phyloP scores from a whole-genome alignment of 2,888 invertebrate species.

The Noctua pronuba region DNA sequence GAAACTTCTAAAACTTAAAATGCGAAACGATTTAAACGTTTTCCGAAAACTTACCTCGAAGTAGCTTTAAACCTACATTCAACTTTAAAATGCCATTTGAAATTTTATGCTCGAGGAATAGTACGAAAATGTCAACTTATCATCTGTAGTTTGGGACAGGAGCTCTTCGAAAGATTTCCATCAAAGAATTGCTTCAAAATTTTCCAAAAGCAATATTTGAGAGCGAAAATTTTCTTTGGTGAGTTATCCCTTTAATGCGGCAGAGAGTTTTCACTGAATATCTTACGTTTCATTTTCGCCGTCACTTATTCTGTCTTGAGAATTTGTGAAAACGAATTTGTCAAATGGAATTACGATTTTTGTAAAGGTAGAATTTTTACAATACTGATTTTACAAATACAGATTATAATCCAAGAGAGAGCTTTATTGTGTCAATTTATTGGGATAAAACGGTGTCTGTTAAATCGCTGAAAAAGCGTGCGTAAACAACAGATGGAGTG shows the following conservation, averaged over 20 bases:
- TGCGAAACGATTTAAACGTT: background rate
- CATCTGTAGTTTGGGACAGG: slow-evolving; percentile 53
- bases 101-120: slow-evolving; percentile 31
- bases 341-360: slow-evolving; percentile 68
- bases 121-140: slow-evolving; percentile 56
- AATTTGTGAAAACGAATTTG: slow-evolving; percentile 68
- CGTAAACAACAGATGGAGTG: slow-evolving; percentile 55
- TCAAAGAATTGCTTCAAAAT: slow-evolving; percentile 73
- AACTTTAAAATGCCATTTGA: slow-evolving; percentile 34
- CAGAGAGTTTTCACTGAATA: slow-evolving; percentile 69
- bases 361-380: slow-evolving; percentile 44
- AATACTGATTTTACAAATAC: slow-evolving; percentile 25
- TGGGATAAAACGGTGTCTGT: slow-evolving; percentile 29
- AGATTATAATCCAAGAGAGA: slow-evolving; percentile 23
- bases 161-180: slow-evolving; percentile 62
- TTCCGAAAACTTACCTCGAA: background rate
- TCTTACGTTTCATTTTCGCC: slow-evolving; percentile 71
- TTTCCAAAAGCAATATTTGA: slow-evolving; percentile 75
- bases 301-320: slow-evolving; percentile 69
- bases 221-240: slow-evolving; percentile 70
- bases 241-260: slow-evolving; percentile 76
- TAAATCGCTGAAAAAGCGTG: slow-evolving; percentile 29
- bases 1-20: slow-evolving; percentile 3
- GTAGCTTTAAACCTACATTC: slow-evolving; percentile 14
- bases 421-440: slow-evolving; percentile 41